Conservation (phyloP, 1,140 invertebrate species). For the Mylabris phalerata region DNA sequence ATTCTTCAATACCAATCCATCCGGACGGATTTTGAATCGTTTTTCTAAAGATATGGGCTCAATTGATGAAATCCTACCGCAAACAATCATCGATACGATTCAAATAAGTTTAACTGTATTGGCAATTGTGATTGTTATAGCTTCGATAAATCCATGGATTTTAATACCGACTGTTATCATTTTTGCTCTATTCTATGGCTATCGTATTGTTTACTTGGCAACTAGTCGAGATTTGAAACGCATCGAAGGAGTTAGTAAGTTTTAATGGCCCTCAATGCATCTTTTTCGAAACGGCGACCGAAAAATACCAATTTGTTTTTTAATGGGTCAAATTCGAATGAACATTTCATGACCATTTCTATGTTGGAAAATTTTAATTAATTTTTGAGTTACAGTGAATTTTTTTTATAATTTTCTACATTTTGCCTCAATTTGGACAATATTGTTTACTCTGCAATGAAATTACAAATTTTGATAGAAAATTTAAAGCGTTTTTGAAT, state of each 20-base stretch:
- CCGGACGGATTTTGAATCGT: conserved; percentile 64
- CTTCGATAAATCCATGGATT: conserved; percentile 66
- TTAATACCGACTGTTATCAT: conserved; percentile 53
- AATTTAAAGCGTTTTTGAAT: no score
- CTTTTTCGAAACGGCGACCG: no score
- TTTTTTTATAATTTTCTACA: conserved; percentile 59
- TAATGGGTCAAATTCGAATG: no score
- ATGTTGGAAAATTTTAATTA: no score
- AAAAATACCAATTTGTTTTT: conserved; percentile 49
- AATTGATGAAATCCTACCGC: conserved; percentile 76
- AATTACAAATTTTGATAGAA: no score
- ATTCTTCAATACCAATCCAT: conserved; percentile 83
- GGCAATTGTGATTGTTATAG: conserved; percentile 60
- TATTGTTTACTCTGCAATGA: conserved; percentile 31
- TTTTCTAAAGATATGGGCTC: conserved; percentile 70
- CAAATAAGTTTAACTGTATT: conserved; percentile 35
- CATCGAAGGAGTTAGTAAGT: conserved; percentile 64
- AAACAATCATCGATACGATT: conserved; percentile 65
- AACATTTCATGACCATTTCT: no score
- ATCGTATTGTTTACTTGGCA: conserved; percentile 46
- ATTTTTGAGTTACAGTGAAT: no score
- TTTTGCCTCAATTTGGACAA: conserved; percentile 64
- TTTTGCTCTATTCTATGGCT: conserved; percentile 54
- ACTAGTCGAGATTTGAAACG: conserved; percentile 68
- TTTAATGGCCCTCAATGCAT: no score